phyloP scores from a whole-genome alignment of 1,140 invertebrate genomes.

The Stenopsyche tienmushanensis region DNA sequence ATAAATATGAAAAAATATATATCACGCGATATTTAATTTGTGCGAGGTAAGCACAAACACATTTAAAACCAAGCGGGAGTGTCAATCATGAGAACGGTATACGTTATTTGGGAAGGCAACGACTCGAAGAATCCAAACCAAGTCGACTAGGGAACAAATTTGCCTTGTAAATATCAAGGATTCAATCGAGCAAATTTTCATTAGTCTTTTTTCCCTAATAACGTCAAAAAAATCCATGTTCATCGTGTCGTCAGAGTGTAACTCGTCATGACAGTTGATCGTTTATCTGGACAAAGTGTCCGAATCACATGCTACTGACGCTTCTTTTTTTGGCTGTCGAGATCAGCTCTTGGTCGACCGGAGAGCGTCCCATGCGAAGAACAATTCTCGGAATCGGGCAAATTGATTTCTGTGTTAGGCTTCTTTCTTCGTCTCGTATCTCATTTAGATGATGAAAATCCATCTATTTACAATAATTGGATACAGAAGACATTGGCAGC shows the following conservation, averaged over 20 bases:
- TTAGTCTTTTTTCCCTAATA: neutral
- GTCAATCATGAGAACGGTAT: neutral
- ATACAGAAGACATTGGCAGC: conserved; percentile 19
- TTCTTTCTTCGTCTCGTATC: conserved; percentile 30
- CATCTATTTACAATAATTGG: conserved; percentile 40
- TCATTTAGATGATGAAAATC: conserved; percentile 38
- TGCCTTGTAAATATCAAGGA: neutral
- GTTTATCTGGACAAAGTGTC: conserved; percentile 21
- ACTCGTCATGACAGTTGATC: conserved; percentile 28
- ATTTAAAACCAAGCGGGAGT: neutral
- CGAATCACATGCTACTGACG: conserved; percentile 5
- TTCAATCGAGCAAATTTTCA: neutral
- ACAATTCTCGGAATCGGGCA: conserved; percentile 35
- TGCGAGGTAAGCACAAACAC: neutral
- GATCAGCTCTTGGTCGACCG: neutral
- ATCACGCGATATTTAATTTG: conserved; percentile 1
- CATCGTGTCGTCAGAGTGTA: neutral
- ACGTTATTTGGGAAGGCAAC: neutral
- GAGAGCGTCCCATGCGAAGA: neutral
- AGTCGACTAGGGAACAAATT: neutral
- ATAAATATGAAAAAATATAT: neutral
- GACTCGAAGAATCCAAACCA: no score
- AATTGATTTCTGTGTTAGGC: conserved; percentile 38
- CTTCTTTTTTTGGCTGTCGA: no score
- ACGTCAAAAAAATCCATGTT: no score